Percentiles rank a stretch among this genome's conserved stretches.
phyloP scores from a whole-genome alignment of 2,888 invertebrate species.

The Pandemis heparana region DNA sequence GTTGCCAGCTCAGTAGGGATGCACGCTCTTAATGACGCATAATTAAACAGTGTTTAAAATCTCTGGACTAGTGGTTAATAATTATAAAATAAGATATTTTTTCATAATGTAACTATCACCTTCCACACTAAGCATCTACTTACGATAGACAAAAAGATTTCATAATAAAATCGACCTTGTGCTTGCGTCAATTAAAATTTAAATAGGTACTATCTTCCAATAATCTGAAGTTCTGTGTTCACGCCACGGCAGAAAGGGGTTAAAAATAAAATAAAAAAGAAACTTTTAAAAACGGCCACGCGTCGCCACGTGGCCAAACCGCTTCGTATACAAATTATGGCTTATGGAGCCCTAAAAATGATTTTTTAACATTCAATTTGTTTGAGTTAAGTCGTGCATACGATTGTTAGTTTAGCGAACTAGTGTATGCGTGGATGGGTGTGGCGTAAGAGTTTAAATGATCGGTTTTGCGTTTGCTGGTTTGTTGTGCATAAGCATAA shows the following conservation, averaged over 20 bases:
- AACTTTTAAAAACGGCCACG: conserved; percentile 57
- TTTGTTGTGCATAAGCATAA: not conserved
- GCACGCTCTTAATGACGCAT: too few species aligned
- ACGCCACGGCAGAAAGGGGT: conserved; percentile 17
- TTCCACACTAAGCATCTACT: too few species aligned
- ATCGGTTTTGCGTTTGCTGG: conserved; percentile 9
- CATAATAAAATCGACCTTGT: too few species aligned
- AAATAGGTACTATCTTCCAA: conserved; percentile 9
- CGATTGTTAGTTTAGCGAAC: conserved; percentile 45
- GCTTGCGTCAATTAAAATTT: not conserved
- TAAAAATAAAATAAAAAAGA: conserved; percentile 3
- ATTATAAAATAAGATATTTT: too few species aligned
- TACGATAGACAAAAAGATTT: too few species aligned
- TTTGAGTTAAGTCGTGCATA: conserved; percentile 47
- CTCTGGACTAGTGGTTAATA: too few species aligned
- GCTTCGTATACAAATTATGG: conserved; percentile 81
- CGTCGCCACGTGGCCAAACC: conserved; percentile 66
- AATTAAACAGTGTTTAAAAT: too few species aligned
- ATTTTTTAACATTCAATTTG: conserved; percentile 60
- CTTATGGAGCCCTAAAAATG: conserved; percentile 67
- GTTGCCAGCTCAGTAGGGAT: too few species aligned
- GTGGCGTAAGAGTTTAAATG: conserved; percentile 34
- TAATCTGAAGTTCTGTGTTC: conserved; percentile 17
- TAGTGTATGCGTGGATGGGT: conserved; percentile 23
- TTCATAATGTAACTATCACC: too few species aligned